Base-by-base conservation (phyloP, 2,113 vertebrate genomes). In the Dipodomys stephensi region DNA sequence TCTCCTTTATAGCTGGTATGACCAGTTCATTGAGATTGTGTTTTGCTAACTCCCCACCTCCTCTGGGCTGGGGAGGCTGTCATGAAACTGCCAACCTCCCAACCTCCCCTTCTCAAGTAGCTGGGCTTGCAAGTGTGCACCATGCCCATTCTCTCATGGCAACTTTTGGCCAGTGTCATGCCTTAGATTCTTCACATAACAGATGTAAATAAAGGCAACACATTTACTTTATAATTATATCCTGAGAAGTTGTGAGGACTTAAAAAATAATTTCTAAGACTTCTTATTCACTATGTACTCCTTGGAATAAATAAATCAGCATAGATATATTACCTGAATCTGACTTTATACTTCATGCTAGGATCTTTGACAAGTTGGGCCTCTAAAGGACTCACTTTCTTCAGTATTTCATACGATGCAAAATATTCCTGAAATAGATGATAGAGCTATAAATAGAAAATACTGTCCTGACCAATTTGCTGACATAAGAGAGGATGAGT, bases 331-430 rank as follows among this genome's bases (percentile, higher is more conserved):
- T 98, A 98, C 98, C 98, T 98, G 97, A 98, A 98, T 93, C 96
- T 96, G 82, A 98, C 93, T 95, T 97, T 98, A 95, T 80, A 97
- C 27, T 97, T 96, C 96, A 98, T 96, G 90, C 97, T 97, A 83
- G 98, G 97, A 95, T 98, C 98, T 97, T 95, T 98, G 79, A 98
- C 49, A 79, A 98, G 96, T 57, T 97, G 87, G 32, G 98, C 98
- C 79, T 98, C 98, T 80, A 88, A 72, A 15, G 98, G 98, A 92
- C 96, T 98, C 71, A 98, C 95, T 91, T 97, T 97, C 85, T 96
- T 98, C 90, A 98, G 88, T 87, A 98, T 96, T 57, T 97, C 97
- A 90, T 97, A 69, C 49, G 98, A 89, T 84, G 97, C 91, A 84
- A 57, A 97, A 44, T 93, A 69, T 88, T 98, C 98, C 98, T 98